A percentile compares a stretch with the other conserved stretches of the same genome.
Conservation (phyloP, 2,888 invertebrate species). For the Epirrita christyi region DNA sequence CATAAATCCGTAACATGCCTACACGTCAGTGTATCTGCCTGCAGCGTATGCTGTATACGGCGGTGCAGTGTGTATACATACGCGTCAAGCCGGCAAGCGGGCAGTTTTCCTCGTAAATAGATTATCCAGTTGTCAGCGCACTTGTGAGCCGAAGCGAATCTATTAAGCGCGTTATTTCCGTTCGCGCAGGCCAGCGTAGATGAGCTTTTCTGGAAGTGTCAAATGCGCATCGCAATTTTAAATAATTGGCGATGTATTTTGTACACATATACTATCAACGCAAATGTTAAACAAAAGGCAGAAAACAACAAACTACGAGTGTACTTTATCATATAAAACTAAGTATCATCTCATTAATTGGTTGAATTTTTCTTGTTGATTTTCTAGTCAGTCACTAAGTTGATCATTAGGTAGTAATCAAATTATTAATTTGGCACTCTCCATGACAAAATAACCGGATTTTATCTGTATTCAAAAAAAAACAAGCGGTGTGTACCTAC, state of each 20-base stretch:
- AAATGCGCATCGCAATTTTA: not conserved
- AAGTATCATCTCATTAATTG: too few species aligned
- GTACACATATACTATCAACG: too few species aligned
- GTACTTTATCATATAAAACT: too few species aligned
- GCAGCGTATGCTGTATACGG: slow-evolving; percentile 4
- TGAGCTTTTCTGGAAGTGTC: slow-evolving; percentile 30
- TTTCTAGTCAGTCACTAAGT: too few species aligned
- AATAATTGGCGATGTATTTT: too few species aligned
- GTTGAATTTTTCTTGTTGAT: too few species aligned
- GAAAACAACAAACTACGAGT: too few species aligned
- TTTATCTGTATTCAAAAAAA: not conserved
- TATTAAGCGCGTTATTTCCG: slow-evolving; percentile 83
- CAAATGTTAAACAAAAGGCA: too few species aligned
- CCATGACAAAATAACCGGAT: too few species aligned
- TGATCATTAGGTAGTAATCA: too few species aligned
- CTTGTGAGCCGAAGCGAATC: slow-evolving; percentile 80
- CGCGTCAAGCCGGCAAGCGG: slow-evolving; percentile 40
- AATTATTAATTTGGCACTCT: too few species aligned
- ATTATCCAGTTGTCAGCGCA: slow-evolving; percentile 80
- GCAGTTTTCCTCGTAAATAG: slow-evolving; percentile 80
- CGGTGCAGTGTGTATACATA: slow-evolving; percentile 4
- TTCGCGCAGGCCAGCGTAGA: slow-evolving; percentile 49
- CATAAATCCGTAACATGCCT: slow-evolving; percentile 24
- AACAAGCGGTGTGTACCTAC: too few species aligned
- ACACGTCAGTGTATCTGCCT: slow-evolving; percentile 9